These are phyloP conservation scores for Phaethornis superciliosus DNA, from an alignment of 2,113 vertebrate genomes.

Conservation along the genomic window DNA sequence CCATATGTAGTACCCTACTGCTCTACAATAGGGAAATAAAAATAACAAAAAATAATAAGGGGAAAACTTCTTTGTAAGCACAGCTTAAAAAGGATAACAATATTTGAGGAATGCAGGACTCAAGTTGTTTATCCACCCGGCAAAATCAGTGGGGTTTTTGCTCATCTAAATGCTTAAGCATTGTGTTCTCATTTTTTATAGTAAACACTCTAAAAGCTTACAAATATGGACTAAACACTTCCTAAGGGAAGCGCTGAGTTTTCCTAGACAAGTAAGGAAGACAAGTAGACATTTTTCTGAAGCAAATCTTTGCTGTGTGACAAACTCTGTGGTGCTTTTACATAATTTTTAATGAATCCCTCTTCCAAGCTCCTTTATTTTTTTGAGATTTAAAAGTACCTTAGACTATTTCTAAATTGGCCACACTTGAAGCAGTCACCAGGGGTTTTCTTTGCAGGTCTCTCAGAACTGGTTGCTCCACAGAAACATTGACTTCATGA, in stretches of 20 bases:
- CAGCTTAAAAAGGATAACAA: neutral
- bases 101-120: neutral
- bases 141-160: neutral
- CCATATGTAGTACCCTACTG: neutral
- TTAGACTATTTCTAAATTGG: conserved; percentile 11
- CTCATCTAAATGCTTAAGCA: neutral
- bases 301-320: neutral
- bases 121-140: neutral
- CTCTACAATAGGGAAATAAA: neutral
- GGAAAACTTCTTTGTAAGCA: neutral
- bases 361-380: neutral
- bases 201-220: neutral
- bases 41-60: neutral
- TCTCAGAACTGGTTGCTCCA: neutral
- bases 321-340: neutral
- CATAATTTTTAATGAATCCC: neutral
- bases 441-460: neutral
- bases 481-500: conserved; percentile 44
- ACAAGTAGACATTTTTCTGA: neutral
- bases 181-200: neutral
- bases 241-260: neutral
- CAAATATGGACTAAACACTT: neutral
- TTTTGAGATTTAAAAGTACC: neutral
- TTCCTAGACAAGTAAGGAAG: neutral
- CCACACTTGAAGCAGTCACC: neutral